Conservation (phyloP, 2,888 invertebrate species). For the Bombyx huttoni region DNA sequence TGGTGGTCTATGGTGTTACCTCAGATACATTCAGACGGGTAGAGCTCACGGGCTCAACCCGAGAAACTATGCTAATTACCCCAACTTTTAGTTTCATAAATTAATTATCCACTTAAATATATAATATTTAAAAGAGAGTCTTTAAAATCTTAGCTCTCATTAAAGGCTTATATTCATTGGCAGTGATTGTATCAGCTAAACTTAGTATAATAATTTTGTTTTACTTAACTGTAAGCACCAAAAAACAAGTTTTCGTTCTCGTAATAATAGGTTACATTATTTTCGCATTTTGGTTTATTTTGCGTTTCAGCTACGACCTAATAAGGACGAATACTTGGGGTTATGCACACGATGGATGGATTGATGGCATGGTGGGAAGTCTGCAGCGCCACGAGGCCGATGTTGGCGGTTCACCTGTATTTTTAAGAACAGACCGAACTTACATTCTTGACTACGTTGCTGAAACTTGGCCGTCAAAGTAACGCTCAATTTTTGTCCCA, state of each 20-base stretch:
- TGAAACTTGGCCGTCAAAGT: constrained; percentile 76
- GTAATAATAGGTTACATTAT: too few relatives aligned
- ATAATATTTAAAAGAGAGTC: background rate
- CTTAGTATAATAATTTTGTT: too few relatives aligned
- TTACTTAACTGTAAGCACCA: too few relatives aligned
- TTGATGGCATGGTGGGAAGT: constrained; percentile 76
- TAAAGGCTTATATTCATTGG: too few relatives aligned
- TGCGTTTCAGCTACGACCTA: constrained; percentile 44
- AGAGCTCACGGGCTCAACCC: too few relatives aligned
- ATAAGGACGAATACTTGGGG: constrained; percentile 75
- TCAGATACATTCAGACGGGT: too few relatives aligned
- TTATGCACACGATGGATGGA: constrained; percentile 74
- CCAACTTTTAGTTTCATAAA: background rate
- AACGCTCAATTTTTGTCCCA: constrained; percentile 7
- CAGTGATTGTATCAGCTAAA: too few relatives aligned
- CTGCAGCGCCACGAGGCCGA: constrained; percentile 72
- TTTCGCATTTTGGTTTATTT: too few relatives aligned
- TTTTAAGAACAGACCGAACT: constrained; percentile 75
- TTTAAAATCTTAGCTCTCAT: too few relatives aligned
- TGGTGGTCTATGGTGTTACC: background rate
- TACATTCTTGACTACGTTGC: constrained; percentile 71
- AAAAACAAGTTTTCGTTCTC: too few relatives aligned
- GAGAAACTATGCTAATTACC: background rate
- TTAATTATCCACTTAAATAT: too few relatives aligned
- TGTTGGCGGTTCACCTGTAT: constrained; percentile 77